These are phyloP conservation scores for Pristionchus exspectatus DNA, from an alignment of 2,888 invertebrate species.

Conservation along the genomic window DNA sequence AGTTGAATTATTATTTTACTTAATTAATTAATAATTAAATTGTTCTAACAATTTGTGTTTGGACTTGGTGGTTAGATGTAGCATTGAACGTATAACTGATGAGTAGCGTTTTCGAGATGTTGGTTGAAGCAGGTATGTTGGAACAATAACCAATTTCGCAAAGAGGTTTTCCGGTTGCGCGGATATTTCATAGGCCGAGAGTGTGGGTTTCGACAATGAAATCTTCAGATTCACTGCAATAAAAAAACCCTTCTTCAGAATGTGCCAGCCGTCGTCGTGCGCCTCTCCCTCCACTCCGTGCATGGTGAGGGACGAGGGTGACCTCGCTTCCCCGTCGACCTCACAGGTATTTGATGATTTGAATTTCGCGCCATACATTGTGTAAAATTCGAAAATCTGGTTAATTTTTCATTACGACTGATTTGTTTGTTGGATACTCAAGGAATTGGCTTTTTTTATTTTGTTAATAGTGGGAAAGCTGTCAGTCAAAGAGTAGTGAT, in stretches of 20 bases:
- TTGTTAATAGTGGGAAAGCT: too few species aligned
- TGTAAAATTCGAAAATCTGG: too few species aligned
- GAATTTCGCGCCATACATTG: too few species aligned
- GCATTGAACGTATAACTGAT: neutral
- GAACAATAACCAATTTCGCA: neutral
- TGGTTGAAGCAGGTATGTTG: neutral
- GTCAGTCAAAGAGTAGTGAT: too few species aligned
- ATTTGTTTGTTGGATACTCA: too few species aligned
- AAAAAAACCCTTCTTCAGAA: constrained; percentile 40
- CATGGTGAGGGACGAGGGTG: constrained; percentile 1
- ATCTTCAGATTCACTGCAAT: too few species aligned
- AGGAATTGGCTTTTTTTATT: too few species aligned
- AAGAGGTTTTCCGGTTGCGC: neutral
- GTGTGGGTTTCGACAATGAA: neutral
- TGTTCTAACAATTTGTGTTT: neutral
- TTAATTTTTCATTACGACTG: too few species aligned
- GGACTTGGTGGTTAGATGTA: neutral
- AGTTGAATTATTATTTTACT: neutral
- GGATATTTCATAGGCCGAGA: neutral
- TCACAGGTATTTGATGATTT: neutral
- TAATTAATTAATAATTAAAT: neutral
- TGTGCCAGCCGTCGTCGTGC: constrained; percentile 32
- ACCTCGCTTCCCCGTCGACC: neutral
- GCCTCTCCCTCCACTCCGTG: constrained; percentile 23
- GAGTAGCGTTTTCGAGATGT: neutral